Conservation (phyloP, 2,888 invertebrate genomes). For the Drosophila longiperda region DNA sequence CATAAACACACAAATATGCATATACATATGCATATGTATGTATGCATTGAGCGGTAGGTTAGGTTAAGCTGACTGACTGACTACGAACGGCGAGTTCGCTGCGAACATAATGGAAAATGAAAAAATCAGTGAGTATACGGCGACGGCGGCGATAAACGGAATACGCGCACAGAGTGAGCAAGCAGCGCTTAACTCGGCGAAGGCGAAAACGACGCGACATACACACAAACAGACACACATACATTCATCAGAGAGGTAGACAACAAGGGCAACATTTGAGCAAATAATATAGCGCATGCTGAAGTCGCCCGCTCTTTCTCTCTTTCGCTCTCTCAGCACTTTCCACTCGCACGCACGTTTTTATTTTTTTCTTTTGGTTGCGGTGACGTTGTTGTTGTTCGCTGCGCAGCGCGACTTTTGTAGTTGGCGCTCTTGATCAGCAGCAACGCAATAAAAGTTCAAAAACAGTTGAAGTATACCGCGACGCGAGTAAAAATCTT, state of each 20-base stretch:
- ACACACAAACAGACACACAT: slow-evolving; percentile 27
- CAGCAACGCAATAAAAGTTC: slow-evolving; percentile 81
- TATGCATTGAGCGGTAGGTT: slow-evolving; percentile 12
- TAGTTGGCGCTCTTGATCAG: slow-evolving; percentile 77
- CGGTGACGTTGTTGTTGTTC: slow-evolving; percentile 61
- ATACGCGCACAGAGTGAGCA: slow-evolving; percentile 41
- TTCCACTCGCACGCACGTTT: slow-evolving; percentile 53
- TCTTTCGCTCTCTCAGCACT: slow-evolving; percentile 41
- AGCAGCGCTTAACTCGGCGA: slow-evolving; percentile 36
- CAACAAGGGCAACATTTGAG: slow-evolving; percentile 51
- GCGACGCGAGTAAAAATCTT: slow-evolving; percentile 82
- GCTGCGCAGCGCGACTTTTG: slow-evolving; percentile 65
- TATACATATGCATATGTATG: slow-evolving; percentile 1
- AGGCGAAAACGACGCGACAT: slow-evolving; percentile 56
- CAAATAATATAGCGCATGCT: slow-evolving; percentile 31
- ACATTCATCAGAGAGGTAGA: slow-evolving; percentile 23
- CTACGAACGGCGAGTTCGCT: slow-evolving; percentile 31
- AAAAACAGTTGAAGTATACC: slow-evolving; percentile 81
- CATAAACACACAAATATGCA: not conserved
- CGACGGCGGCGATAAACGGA: slow-evolving; percentile 44
- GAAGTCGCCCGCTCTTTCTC: slow-evolving; percentile 25
- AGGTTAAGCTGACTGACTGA: slow-evolving; percentile 4
- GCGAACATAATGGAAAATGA: slow-evolving; percentile 40
- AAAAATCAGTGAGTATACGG: slow-evolving; percentile 56
- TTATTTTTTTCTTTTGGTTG: slow-evolving; percentile 48